Evolutionary conservation across 2,113 vertebrate species (phyloP), one percentile per base, ranked within the genome.

Genomic region (Anolis carolinensis): DNA sequence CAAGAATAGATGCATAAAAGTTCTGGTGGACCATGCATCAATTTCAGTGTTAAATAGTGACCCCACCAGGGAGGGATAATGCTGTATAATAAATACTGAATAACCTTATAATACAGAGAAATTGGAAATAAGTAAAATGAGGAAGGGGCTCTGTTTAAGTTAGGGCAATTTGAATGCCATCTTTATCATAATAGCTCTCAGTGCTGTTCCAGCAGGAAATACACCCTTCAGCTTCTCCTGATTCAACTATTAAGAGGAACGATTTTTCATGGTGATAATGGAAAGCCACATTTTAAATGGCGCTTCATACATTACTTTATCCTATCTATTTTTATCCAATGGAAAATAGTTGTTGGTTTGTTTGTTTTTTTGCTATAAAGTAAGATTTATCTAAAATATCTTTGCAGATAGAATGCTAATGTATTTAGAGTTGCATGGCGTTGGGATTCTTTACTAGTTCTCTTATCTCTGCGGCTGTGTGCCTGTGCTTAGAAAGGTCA

Each of bases 401-500:
- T 23, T 76, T 88, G n/a, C 34, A 32, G 83, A 73, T 27, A 88
- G 65, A 84, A 71, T 89, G 39, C 74, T 90, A 90, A 83, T 89
- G 34, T 82, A 68, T 70, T 75, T 89, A 86, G 88, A 83, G 79
- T 85, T 55, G 74, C 81, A 63, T 87, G 74, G 78, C 81, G 44
- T 52, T 55, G 63, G 86, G 63, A 86, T 89, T 86, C 21, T 91
- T 87, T 67, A 90, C 55, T 80, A 34, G n/a, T 88, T 92, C 75
- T 65, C 81, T 94, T 90, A 76, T 93, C 91, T 90, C 86, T 67
- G 50, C 79, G 11, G 65, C 80, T 82, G 67, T 86, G 13, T 72
- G 71, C 74, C 34, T 81, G 52, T 83, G 65, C n/a, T 86, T 89
- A 81, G 89, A 93, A 95, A 93, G 93, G 90, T 91, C 93, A 67